Conservation (phyloP, 2,797 vertebrate genomes). For the Hydrolagus colliei region DNA sequence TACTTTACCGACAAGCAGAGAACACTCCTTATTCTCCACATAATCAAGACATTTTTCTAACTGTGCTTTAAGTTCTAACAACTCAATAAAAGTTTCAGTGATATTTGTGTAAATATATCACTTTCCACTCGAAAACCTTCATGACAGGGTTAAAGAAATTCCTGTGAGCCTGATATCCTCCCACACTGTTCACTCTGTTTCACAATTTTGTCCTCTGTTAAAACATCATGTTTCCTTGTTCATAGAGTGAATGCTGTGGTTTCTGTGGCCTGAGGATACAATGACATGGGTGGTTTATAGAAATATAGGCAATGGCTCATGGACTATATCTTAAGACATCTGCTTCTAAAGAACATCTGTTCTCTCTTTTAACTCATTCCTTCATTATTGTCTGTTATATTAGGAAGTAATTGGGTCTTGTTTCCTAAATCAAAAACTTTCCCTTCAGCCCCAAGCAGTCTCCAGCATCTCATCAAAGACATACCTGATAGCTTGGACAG, state of each 20-base stretch:
- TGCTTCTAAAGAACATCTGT: neutral
- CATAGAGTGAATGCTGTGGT: neutral
- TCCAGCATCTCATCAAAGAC: too few relatives aligned
- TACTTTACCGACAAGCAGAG: too few relatives aligned
- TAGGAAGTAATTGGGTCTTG: neutral
- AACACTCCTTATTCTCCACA: too few relatives aligned
- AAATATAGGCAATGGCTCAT: neutral
- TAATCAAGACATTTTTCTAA: neutral
- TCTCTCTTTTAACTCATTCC: slow-evolving; percentile 11
- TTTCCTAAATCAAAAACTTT: neutral
- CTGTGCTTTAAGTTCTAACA: neutral
- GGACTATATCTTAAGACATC: neutral
- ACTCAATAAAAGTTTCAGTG: neutral
- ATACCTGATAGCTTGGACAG: too few relatives aligned
- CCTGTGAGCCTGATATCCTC: neutral
- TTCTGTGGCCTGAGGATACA: neutral
- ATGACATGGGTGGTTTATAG: neutral
- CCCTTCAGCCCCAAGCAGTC: too few relatives aligned
- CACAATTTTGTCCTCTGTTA: neutral
- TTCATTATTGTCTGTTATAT: neutral
- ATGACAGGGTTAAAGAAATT: neutral
- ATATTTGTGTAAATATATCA: neutral
- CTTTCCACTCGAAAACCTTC: neutral
- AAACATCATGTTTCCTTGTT: neutral
- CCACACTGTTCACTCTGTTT: neutral